Base-by-base conservation (phyloP, 2,113 vertebrate genomes). In the Prionailurus viverrinus region DNA sequence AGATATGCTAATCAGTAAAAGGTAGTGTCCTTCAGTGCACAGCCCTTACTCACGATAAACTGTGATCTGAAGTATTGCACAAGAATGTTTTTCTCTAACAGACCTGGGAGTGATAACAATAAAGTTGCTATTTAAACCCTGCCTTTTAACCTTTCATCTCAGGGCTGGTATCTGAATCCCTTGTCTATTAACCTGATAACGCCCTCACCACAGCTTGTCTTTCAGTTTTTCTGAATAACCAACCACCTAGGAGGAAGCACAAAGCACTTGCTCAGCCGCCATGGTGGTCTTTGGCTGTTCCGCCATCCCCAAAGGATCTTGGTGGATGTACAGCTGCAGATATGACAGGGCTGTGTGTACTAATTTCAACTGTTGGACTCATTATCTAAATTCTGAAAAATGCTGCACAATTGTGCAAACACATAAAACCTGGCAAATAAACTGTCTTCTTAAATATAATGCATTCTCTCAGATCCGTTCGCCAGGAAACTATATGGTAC, bases 141-240 rank as follows among this genome's bases (percentile, higher is more conserved):
- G 71, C 55, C 84, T 96, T 66, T 84, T 89, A 84, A 92, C 87
- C 90, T 95, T 97, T 92, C 95, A 88, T 84, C 90, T 84, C 19
- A 25, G n/a, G n/a, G 53, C 69, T 84, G 11, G 0, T 55, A 12
- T 87, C 87, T 79, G 58, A 94, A 80, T 45, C 41, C 69, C 66
- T 93, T 74, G 36, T 93, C 97, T 92, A 93, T 76, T 94, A 95
- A 91, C 68, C 74, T 90, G 94, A 81, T 96, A 80, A 84, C 41
- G 81, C 41, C 84, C 90, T 69, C 4, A 6, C 41, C 33, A 66
- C 23, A 61, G 39, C 48, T 93, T 73, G 71, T 90, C 89, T 89
- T 91, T 87, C 63, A 45, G 31, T 89, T 53, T 90, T 97, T 95
- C 92, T 23, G 5, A 81, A 90, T 48, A 71, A 89, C 58, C 33